phyloP scores from a whole-genome alignment of 2,797 vertebrate genomes.

The Leptodactylus fallax region DNA sequence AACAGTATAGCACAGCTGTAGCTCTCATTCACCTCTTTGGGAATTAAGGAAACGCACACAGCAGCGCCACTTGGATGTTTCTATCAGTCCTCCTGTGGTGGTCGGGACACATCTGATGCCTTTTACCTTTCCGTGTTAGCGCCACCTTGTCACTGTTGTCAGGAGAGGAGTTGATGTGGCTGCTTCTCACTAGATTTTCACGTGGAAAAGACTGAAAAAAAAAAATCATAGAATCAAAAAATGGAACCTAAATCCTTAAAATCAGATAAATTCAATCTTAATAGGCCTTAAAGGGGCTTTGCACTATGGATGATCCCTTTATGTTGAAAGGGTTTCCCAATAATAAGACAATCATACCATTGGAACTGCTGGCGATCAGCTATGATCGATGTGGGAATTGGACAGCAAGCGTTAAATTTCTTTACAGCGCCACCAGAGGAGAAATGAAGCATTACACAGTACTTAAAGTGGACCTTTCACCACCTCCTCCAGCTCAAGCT shows the following conservation, averaged over 20 bases:
- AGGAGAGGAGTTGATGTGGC: constrained; percentile 81
- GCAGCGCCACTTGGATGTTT: too few species aligned
- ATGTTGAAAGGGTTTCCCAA: too few species aligned
- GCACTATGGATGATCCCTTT: not conserved
- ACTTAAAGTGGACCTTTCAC: too few species aligned
- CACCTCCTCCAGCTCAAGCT: too few species aligned
- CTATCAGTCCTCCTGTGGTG: too few species aligned
- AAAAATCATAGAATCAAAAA: not conserved
- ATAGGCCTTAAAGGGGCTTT: not conserved
- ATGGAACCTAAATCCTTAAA: not conserved
- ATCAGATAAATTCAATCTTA: not conserved
- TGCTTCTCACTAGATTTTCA: constrained; percentile 78
- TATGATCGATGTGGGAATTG: too few species aligned
- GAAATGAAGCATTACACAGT: not conserved
- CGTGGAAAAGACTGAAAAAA: constrained; percentile 73
- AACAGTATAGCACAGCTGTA: too few species aligned
- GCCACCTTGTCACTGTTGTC: constrained; percentile 81
- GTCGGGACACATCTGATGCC: too few species aligned
- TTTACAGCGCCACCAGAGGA: not conserved
- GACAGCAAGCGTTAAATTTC: not conserved
- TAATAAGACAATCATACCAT: too few species aligned
- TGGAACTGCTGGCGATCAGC: too few species aligned
- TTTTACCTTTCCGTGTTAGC: constrained; percentile 78
- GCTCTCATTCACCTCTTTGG: too few species aligned
- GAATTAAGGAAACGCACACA: too few species aligned